phyloP scores from a whole-genome alignment of 2,797 vertebrate species.

The Champsocephalus esox region DNA sequence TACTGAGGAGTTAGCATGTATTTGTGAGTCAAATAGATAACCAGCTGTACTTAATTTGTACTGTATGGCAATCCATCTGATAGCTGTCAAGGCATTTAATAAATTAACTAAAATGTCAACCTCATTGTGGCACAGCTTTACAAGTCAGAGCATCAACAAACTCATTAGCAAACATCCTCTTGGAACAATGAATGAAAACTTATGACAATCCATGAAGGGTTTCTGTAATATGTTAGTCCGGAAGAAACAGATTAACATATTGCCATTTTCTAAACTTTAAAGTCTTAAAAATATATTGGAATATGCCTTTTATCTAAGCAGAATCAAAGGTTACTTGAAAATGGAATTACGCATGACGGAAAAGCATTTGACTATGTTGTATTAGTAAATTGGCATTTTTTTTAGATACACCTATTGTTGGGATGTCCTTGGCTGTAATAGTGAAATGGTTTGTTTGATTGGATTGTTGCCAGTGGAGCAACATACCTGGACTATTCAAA shows the following conservation, averaged over 20 bases:
- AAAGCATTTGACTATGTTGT: not conserved
- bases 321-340: too few species aligned
- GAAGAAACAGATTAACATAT: not conserved
- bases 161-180: not conserved
- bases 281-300: not conserved
- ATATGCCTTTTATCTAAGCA: not conserved
- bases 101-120: not conserved
- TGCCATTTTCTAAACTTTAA: not conserved
- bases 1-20: not conserved
- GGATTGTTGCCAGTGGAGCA: not conserved
- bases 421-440: not conserved
- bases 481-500: conserved; percentile 1
- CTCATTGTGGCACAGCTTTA: not conserved
- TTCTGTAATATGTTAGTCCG: not conserved
- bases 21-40: not conserved
- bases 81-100: conserved; percentile 1
- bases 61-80: not conserved
- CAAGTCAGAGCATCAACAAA: not conserved
- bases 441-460: not conserved
- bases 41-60: not conserved
- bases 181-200: not conserved
- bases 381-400: too few species aligned
- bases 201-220: not conserved
- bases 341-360: too few species aligned
- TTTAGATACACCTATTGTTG: too few species aligned